Conservation (phyloP, 2,797 vertebrate genomes). For the Tokudaia muenninki region DNA sequence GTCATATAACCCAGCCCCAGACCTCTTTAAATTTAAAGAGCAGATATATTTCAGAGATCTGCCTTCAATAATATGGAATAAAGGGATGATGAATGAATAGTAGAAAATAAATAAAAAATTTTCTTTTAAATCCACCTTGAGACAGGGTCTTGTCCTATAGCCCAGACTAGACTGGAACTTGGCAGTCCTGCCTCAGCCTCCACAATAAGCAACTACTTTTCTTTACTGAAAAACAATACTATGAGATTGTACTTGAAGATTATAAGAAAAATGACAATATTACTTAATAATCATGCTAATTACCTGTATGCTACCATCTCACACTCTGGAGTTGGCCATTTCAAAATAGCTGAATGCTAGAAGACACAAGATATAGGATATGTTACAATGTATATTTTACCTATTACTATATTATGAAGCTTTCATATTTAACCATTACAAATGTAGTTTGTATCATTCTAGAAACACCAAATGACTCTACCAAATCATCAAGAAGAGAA, state of each 20-base stretch:
- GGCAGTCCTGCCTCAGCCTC: background rate
- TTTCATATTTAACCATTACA: constrained; percentile 50
- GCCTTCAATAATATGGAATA: constrained; percentile 32
- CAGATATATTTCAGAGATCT: background rate
- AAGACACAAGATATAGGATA: constrained; percentile 80
- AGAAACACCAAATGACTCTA: constrained; percentile 84
- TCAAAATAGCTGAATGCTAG: constrained; percentile 96
- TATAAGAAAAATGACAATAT: constrained; percentile 14
- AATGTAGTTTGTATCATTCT: constrained; percentile 70
- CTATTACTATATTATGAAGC: constrained; percentile 44
- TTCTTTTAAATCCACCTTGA: background rate
- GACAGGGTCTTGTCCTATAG: background rate
- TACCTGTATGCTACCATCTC: constrained; percentile 99
- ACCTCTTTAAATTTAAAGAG: constrained; percentile 53
- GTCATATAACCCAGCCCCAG: background rate
- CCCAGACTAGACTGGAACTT: background rate
- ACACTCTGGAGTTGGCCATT: constrained; percentile 98
- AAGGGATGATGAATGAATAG: constrained; percentile 32
- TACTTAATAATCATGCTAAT: constrained; percentile 70
- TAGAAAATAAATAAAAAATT: constrained; percentile 44
- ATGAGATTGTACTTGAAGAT: constrained; percentile 24
- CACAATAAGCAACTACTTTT: background rate
- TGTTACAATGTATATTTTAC: constrained; percentile 67
- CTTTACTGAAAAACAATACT: constrained; percentile 41
- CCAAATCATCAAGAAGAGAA: constrained; percentile 95